Evolutionary conservation across 1,140 invertebrate genomes (phyloP), one percentile per base, ranked within the genome.

Genomic region (Hetaerina americana): DNA sequence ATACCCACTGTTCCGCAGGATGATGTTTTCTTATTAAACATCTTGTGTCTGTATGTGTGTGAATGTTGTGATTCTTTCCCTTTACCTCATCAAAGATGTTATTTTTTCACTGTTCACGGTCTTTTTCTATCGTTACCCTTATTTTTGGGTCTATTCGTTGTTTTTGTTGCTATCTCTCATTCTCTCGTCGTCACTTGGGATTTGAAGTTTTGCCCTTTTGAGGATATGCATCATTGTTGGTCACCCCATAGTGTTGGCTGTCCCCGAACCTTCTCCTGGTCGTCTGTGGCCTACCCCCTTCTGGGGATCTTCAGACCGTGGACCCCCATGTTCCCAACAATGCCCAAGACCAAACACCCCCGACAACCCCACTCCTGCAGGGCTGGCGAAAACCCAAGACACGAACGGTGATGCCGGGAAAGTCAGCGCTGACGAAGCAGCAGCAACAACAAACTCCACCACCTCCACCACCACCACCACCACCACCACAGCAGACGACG

Each of bases 341-440:
- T 57, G 40, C 40, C 27, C 27, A 26, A 68, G 24, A 26, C 66
- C 66, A 68, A 26, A 68, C 66, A 26, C 66, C 66, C 24, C 40
- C 40, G 40, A 57, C 40, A 57, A 57, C 40, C 40, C 40, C 80
- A 78, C 76, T 66, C 31, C 31, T 27, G 57, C 82, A 89, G 89
- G 87, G 87, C 76, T 89, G 88, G 88, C 87, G 88, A 82, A 90
- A 89, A 83, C 87, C 87, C 77, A 89, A 89, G 81, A 88, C 87
- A 76, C 85, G 88, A 79, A 89, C 87, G 78, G 86, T 89, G 81
- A 86, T 88, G 86, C 87, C 87, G 75, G 40, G 40, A 57, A 57
- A 57, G 40, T 57, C 40, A n/a, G 40, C 40, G 40, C 40, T 57
- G 40, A 57, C 40, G 40, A 57, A 57, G 40, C 40, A 57, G 81